Evolutionary conservation across 1,140 invertebrate species (phyloP), one percentile per base, ranked within the genome.

Genomic region (Drosophila pachea): DNA sequence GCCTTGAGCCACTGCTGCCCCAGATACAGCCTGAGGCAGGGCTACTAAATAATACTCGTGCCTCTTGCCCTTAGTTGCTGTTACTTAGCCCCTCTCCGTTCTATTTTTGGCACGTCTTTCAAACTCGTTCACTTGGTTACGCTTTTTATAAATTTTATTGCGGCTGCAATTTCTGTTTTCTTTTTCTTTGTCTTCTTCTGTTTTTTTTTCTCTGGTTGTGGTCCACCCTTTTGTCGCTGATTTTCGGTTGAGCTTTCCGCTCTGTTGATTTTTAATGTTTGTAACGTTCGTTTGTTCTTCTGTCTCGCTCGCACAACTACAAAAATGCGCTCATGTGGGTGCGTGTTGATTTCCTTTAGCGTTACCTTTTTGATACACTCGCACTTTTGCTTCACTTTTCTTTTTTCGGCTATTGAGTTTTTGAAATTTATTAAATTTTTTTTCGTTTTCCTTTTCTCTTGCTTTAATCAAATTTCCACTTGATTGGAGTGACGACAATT

Each of bases 401-500:
- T 55, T 61, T 61, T 53, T 60, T 68, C 47, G 63, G 60, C 73
- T 73, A 66, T 81, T 84, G 68, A 62, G 52, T 68, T 79, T 79
- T 71, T 63, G 42, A 79, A 81, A 86, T 84, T 81, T 79, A 84
- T 84, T 78, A 86, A 86, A 84, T 81, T 84, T 79, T 76, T 55
- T 68, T 73, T 66, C 48, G 53, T 66, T 74, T 66, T 49, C 36
- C 60, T 31, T 67, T 64, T 22, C 22, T 22, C 22, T 22, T 22
- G 22, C 50, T 67, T 84, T 84, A 84, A 84, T 84, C 81, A 84
- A 84, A 84, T 84, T 84, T 84, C 77, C 81, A 86, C 81, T 84
- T 84, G 81, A 83, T 70, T 83, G 81, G 77, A 84, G 76, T 81
- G 73, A 76, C 77, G 81, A 86, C 79, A 84, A 86, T 84, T 84